Conservation (phyloP, 2,113 vertebrate genomes). For the Sinosuthora webbiana region DNA sequence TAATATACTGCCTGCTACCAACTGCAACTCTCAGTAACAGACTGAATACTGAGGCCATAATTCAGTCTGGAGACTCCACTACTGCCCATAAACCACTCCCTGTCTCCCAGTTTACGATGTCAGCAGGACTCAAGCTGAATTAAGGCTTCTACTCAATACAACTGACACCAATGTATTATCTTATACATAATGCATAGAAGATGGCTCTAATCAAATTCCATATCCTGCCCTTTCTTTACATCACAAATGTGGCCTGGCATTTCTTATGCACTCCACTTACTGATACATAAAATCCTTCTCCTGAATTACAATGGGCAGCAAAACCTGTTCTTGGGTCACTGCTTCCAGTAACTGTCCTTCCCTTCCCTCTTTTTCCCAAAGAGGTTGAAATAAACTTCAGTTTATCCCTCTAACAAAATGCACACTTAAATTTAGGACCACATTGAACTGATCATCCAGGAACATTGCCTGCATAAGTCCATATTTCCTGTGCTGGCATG, state of each 20-base stretch:
- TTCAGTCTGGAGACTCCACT: conserved; percentile 42
- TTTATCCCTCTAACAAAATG: not conserved
- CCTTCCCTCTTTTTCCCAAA: not conserved
- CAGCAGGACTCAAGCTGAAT: conserved; percentile 55
- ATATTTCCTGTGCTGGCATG: not conserved
- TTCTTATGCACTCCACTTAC: not conserved
- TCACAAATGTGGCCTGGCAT: not conserved
- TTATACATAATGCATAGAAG: conserved; percentile 53
- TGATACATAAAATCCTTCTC: conserved; percentile 34
- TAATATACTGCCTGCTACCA: conserved; percentile 31
- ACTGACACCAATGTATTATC: conserved; percentile 45
- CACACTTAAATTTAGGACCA: not conserved
- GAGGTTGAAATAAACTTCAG: not conserved
- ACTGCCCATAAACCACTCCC: conserved; percentile 41
- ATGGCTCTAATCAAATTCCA: conserved; percentile 33
- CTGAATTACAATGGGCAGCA: conserved; percentile 1
- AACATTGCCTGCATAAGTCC: fast-evolving
- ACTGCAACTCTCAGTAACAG: not conserved
- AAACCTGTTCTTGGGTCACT: not conserved
- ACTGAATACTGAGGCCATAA: conserved; percentile 5
- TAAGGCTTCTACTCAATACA: conserved; percentile 42
- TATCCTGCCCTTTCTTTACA: conserved; percentile 18
- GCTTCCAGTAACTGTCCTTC: not conserved
- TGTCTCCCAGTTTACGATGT: conserved; percentile 50
- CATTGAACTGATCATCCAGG: not conserved